Conservation (phyloP, 1,140 invertebrate species). For the Papilio glaucus region DNA sequence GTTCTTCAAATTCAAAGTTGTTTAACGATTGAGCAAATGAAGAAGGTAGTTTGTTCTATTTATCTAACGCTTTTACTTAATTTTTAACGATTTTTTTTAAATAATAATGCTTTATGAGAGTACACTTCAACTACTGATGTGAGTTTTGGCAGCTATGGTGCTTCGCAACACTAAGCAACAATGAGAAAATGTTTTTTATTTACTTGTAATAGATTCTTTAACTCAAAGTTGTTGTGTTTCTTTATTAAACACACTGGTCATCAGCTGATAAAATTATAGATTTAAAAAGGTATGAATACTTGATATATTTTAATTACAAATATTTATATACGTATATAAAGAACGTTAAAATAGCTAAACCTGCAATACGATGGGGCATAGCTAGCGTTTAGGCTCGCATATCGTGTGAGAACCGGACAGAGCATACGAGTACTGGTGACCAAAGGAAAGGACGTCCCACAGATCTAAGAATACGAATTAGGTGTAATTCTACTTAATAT, state of each 20-base stretch:
- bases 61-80: not conserved
- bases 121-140: not conserved
- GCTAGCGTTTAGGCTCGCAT: slow-evolving; percentile 15
- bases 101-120: no score
- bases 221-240: not conserved
- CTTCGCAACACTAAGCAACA: not conserved
- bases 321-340: slow-evolving; percentile 39
- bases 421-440: slow-evolving; percentile 45
- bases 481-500: not conserved
- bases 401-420: slow-evolving; percentile 46
- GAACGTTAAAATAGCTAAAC: slow-evolving; percentile 39
- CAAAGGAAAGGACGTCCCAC: slow-evolving; percentile 44
- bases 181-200: not conserved
- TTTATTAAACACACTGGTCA: not conserved
- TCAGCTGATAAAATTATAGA: not conserved
- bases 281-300: not conserved
- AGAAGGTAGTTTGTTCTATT: not conserved
- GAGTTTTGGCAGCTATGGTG: no score
- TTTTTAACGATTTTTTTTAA: no score
- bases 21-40: not conserved
- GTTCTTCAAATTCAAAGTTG: not conserved
- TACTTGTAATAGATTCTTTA: not conserved
- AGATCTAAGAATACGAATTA: slow-evolving; percentile 47
- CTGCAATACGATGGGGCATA: not conserved
- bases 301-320: not conserved